Conservation (phyloP, 2,888 invertebrate genomes). For the Drosophila maculinotata region DNA sequence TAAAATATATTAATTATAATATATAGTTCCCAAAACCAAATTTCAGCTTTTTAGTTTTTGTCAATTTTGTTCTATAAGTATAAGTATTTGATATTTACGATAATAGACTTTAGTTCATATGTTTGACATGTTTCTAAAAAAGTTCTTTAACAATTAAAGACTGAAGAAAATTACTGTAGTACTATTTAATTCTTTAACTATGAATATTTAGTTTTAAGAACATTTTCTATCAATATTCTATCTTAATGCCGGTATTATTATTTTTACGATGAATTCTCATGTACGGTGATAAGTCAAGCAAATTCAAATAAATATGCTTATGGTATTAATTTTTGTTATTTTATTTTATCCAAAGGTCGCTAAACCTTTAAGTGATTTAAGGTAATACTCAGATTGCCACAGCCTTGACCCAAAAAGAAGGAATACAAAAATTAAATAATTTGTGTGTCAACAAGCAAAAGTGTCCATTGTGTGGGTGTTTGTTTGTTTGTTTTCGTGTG, state of each 20-base stretch:
- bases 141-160: too few relatives aligned
- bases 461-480: slow-evolving; percentile 8
- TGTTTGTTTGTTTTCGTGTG: slow-evolving; percentile 3
- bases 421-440: slow-evolving; percentile 20
- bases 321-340: background rate
- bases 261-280: background rate
- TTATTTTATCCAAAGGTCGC: slow-evolving; percentile 4
- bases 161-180: background rate
- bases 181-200: too few relatives aligned
- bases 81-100: too few relatives aligned
- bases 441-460: slow-evolving; percentile 29
- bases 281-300: background rate
- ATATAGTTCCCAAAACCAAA: too few relatives aligned
- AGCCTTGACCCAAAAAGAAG: slow-evolving; percentile 45
- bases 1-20: too few relatives aligned
- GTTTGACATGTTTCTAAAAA: too few relatives aligned
- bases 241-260: too few relatives aligned
- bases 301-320: background rate
- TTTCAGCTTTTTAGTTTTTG: too few relatives aligned
- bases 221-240: too few relatives aligned
- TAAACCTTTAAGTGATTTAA: slow-evolving; percentile 25
- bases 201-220: too few relatives aligned
- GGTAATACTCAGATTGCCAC: slow-evolving; percentile 17
- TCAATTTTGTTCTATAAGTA: too few relatives aligned
- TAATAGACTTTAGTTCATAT: too few relatives aligned